These are phyloP conservation scores for Eurystomus glaucurus DNA, from an alignment of 2,797 vertebrate genomes.

Conservation along the genomic window DNA sequence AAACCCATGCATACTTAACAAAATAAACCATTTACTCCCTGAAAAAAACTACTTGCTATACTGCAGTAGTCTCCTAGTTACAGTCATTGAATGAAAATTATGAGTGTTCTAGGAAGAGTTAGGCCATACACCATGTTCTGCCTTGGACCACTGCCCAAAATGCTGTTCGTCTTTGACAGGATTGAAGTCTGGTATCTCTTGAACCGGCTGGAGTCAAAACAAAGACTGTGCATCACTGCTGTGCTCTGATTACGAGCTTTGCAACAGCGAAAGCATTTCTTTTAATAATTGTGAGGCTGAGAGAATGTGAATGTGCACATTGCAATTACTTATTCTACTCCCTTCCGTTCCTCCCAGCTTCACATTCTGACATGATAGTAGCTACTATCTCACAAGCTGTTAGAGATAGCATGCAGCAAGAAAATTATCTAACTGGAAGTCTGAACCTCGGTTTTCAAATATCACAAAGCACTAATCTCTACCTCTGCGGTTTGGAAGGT, in stretches of 20 bases:
- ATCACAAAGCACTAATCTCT: not conserved
- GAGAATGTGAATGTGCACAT: not conserved
- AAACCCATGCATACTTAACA: fast-evolving
- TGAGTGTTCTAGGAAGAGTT: not conserved
- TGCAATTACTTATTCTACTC: not conserved
- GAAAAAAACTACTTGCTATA: not conserved
- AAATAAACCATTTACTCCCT: not conserved
- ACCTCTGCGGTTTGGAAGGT: not conserved
- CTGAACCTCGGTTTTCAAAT: not conserved
- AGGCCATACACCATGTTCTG: not conserved
- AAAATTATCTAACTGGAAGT: not conserved
- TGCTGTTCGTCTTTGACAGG: not conserved
- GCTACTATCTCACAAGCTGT: constrained; percentile 5
- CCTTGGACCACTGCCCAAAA: not conserved
- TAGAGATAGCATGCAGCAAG: not conserved
- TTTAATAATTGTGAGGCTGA: not conserved
- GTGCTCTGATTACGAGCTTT: not conserved
- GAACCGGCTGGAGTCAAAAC: not conserved
- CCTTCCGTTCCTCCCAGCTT: not conserved
- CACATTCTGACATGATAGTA: not conserved
- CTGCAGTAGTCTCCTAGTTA: not conserved
- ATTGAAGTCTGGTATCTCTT: constrained; percentile 1
- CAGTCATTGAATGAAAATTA: not conserved
- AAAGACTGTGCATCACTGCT: not conserved
- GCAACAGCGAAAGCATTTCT: not conserved